Evolutionary conservation across 1,140 invertebrate genomes (phyloP), one percentile per base, ranked within the genome.

Genomic region (Streblospio benedicti): DNA sequence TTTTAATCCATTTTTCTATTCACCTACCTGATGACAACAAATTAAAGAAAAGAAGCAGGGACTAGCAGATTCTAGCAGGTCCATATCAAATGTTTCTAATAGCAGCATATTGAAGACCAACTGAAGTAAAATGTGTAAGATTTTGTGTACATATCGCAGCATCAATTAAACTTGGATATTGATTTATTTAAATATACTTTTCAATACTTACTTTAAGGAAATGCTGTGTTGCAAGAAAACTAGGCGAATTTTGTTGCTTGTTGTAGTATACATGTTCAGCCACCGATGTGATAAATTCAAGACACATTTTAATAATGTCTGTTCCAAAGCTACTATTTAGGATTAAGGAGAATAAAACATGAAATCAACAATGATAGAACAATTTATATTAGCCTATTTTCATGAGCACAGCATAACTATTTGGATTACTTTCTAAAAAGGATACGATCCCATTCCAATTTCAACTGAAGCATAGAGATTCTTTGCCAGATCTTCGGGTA

Each of bases 161-260:
- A 18, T 45, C 45, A 27, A 20, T 2, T 20, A 23, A 45, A 20
- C 55, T 43, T 49, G n/a, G 61, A 20, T 31, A 32, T 33, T 59
- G 61, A 28, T 64, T n/a, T n/a, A n/a, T n/a, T n/a, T n/a, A n/a
- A n/a, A n/a, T n/a, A n/a, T n/a, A n/a, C n/a, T n/a, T n/a, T n/a
- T n/a, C n/a, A n/a, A n/a, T n/a, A n/a, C 67, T 78, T 77, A 87
- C 82, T 75, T 85, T 85, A 31, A 90, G 71, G 73, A 88, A 89
- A 27, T 84, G 84, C 59, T 80, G 77, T 38, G 88, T 70, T 23
- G 81, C 71, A 60, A 81, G 71, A 67, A 81, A 80, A 62, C 82
- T 75, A 25, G 77, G 71, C 27, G 77, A 70, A 32, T 74, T 76
- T 31, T 70, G 66, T 31, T 71, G 62, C 30, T 73, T 70, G 27